These are phyloP conservation scores for Brachionus plicatilis DNA, from an alignment of 1,140 invertebrate species.

Conservation along the genomic window DNA sequence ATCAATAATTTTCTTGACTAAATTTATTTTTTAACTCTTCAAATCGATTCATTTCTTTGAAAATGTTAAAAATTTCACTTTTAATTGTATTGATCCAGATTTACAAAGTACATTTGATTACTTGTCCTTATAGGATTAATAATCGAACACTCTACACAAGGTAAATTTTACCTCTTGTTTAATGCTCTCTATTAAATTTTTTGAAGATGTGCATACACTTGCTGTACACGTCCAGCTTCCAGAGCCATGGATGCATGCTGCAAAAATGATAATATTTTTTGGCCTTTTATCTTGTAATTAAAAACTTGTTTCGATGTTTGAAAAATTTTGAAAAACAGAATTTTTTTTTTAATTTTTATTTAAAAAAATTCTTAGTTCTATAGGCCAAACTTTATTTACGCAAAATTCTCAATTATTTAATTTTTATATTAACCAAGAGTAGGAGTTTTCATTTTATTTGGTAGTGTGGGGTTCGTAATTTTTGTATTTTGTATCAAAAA, in stretches of 20 bases:
- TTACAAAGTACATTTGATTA: neutral
- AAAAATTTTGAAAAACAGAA: neutral
- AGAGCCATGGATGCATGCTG: neutral
- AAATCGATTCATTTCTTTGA: neutral
- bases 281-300: neutral
- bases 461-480: neutral
- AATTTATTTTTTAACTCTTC: neutral
- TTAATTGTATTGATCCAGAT: neutral
- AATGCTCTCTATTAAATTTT: neutral
- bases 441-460: neutral
- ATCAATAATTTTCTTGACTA: neutral
- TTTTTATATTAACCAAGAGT: neutral
- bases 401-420: neutral
- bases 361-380: too few relatives aligned
- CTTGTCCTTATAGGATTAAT: neutral
- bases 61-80: neutral
- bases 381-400: too few relatives aligned
- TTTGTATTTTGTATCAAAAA: neutral
- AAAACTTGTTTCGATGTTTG: neutral
- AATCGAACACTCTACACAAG: neutral
- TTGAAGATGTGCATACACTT: neutral
- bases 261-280: neutral
- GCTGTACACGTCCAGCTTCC: neutral
- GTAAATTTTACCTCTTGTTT: neutral
- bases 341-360: too few relatives aligned